A percentile compares a stretch with the other conserved stretches of the same genome.
Conservation (phyloP, 2,113 vertebrate genomes). For the Tichodroma muraria region DNA sequence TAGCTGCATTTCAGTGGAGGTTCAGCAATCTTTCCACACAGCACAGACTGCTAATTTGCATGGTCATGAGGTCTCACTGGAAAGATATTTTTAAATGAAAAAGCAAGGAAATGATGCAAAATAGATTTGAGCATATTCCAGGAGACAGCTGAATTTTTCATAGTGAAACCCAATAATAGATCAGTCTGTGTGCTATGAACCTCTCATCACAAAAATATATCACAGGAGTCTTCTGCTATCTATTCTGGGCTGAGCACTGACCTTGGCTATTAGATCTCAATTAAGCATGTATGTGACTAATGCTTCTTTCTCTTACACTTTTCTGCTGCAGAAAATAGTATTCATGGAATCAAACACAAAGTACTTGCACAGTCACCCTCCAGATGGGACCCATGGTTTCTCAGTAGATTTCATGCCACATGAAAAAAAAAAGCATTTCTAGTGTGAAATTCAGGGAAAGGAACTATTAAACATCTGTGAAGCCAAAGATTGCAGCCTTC, state of each 20-base stretch:
- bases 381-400: not conserved
- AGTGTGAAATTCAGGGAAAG: not conserved
- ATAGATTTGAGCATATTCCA: conserved; percentile 9
- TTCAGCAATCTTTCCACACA: not conserved
- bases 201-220: conserved; percentile 20
- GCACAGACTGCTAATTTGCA: conserved; percentile 2
- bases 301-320: not conserved
- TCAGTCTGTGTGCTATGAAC: conserved; percentile 20
- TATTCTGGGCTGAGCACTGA: conserved; percentile 34
- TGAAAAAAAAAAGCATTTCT: not conserved
- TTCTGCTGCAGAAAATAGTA: conserved; percentile 9
- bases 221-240: not conserved
- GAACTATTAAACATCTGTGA: not conserved
- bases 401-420: not conserved
- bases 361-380: not conserved
- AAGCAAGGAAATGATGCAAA: conserved; percentile 23
- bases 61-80: not conserved
- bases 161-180: not conserved
- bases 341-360: not conserved
- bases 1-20: not conserved
- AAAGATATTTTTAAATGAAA: conserved; percentile 48
- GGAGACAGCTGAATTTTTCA: conserved; percentile 22
- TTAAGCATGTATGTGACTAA: conserved; percentile 14
- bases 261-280: conserved; percentile 37
- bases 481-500: not conserved